A percentile compares a stretch with the other conserved stretches of the same genome.
These are phyloP conservation scores for Nineta flava DNA, from an alignment of 2,888 invertebrate genomes.

Conservation along the genomic window DNA sequence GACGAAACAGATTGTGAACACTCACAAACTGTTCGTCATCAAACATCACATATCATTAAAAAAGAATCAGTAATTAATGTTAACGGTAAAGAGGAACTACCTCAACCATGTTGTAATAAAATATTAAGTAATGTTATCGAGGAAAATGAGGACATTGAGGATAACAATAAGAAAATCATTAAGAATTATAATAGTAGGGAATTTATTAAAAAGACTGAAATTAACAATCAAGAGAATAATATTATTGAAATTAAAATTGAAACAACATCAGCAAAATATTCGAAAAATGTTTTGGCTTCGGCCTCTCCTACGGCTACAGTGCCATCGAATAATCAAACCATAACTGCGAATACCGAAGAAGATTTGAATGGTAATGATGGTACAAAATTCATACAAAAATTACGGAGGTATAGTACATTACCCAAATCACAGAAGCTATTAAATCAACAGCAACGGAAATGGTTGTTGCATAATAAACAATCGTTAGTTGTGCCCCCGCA, in stretches of 20 bases:
- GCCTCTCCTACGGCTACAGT: not conserved
- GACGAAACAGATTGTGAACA: slow-evolving; percentile 16
- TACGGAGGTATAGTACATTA: slow-evolving; percentile 34
- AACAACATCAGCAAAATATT: not conserved
- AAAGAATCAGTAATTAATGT: slow-evolving; percentile 33
- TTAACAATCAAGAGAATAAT: not conserved
- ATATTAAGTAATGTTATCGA: not conserved
- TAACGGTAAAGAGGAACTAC: slow-evolving; percentile 56
- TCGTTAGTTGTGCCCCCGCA: slow-evolving; percentile 45
- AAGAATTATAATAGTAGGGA: not conserved
- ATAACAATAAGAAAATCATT: not conserved
- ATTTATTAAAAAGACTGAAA: not conserved
- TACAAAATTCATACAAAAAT: slow-evolving; percentile 9
- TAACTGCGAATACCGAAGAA: slow-evolving; percentile 10
- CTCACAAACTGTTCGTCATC: slow-evolving; percentile 22
- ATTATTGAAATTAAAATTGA: not conserved
- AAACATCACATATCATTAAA: slow-evolving; percentile 17
- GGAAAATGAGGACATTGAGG: not conserved
- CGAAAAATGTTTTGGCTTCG: not conserved
- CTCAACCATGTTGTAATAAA: slow-evolving; percentile 29
- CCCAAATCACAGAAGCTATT: slow-evolving; percentile 24
- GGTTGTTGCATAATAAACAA: slow-evolving; percentile 21
- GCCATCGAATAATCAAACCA: not conserved
- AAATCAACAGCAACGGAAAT: slow-evolving; percentile 18
- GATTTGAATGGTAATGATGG: slow-evolving; percentile 25